These are phyloP conservation scores for Idaea dimidiata DNA, from an alignment of 2,888 invertebrate species.

Conservation along the genomic window DNA sequence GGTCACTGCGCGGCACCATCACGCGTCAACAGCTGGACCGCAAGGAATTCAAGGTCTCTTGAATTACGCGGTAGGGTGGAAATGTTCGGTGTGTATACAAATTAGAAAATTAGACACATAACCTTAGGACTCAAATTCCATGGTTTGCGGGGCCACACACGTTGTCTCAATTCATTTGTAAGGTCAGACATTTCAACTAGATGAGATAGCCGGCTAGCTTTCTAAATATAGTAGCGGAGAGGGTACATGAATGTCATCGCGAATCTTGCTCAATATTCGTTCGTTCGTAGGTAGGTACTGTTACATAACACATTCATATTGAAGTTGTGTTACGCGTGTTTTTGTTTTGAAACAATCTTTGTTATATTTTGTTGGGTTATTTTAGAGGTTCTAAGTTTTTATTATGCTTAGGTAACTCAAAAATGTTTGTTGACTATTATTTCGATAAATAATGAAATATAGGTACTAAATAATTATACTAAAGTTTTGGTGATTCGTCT, in stretches of 20 bases:
- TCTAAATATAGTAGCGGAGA: background rate
- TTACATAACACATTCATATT: background rate
- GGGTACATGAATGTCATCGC: background rate
- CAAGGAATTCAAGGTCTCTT: too few species aligned
- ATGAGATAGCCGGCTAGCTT: constrained; percentile 5
- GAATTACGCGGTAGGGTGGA: too few species aligned
- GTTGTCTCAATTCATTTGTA: constrained; percentile 6
- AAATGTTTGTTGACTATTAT: too few species aligned
- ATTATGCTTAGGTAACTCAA: background rate
- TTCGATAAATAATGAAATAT: too few species aligned
- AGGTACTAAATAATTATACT: too few species aligned
- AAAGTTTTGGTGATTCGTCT: too few species aligned
- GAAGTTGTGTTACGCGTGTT: background rate
- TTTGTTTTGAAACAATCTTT: background rate
- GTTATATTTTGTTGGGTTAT: background rate
- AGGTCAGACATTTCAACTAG: constrained; percentile 8
- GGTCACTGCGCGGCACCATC: too few species aligned
- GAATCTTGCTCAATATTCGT: background rate
- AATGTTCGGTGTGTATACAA: too few species aligned
- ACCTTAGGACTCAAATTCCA: constrained; percentile 7
- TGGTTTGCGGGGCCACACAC: background rate
- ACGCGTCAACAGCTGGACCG: too few species aligned
- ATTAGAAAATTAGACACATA: background rate
- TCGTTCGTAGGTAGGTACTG: too few species aligned
- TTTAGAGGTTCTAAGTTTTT: background rate